Conservation (phyloP, 2,113 vertebrate species). For the Neotragus pygmaeus region DNA sequence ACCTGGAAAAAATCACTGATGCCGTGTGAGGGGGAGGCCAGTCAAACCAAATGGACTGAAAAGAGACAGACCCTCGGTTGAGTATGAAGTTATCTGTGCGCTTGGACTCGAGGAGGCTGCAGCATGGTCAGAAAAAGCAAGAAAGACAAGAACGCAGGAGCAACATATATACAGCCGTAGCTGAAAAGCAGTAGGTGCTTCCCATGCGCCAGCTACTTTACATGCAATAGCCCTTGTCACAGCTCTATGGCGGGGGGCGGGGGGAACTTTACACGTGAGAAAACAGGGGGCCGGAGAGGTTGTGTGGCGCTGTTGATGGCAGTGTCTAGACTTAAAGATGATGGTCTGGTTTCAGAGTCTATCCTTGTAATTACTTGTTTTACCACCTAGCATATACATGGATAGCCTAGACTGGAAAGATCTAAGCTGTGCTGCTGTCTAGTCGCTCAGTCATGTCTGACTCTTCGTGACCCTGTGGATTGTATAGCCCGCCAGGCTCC, state of each 20-base stretch:
- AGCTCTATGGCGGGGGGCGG: accelerated
- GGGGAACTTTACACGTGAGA: neutral
- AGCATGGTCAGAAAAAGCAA: neutral
- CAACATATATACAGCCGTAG: accelerated
- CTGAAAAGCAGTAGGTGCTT: neutral
- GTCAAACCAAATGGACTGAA: neutral
- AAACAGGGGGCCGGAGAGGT: neutral
- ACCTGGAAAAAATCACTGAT: neutral
- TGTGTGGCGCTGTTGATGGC: neutral
- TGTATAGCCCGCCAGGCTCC: neutral
- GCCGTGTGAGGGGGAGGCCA: neutral
- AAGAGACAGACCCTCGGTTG: neutral
- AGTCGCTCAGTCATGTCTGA: neutral
- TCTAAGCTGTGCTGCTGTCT: neutral
- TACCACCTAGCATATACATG: neutral
- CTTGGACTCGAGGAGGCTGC: neutral
- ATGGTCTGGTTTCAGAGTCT: neutral
- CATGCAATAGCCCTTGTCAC: neutral
- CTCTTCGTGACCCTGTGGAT: neutral
- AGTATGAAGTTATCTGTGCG: neutral
- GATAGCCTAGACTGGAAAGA: neutral
- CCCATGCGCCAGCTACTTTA: neutral
- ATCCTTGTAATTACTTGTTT: neutral
- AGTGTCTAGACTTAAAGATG: neutral
- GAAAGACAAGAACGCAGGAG: too few relatives aligned